A percentile compares a stretch with the other conserved stretches of the same genome.
Evolutionary conservation across 2,113 vertebrate genomes (phyloP).

Genomic region (Laticauda laticaudata): DNA sequence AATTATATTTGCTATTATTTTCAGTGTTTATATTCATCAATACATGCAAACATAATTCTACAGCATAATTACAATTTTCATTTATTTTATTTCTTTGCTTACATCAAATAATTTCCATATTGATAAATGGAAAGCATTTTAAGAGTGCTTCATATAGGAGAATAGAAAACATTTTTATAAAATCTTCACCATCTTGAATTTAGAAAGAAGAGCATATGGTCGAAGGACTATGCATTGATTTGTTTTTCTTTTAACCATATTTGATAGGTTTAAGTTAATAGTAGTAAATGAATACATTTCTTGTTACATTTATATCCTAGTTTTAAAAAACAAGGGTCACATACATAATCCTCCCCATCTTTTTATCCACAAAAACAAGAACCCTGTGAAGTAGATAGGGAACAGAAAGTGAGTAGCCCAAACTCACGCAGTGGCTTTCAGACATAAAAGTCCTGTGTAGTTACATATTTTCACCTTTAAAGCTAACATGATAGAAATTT

Average conservation of each 20-base stretch:
- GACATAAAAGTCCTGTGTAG: constrained; percentile 4
- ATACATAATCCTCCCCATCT: not conserved
- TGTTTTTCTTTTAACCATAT: not conserved
- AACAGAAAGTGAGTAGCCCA: not conserved
- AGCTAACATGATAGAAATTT: constrained; percentile 2
- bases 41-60: not conserved
- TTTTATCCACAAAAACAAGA: not conserved
- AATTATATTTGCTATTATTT: not conserved
- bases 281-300: not conserved
- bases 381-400: not conserved
- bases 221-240: not conserved
- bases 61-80: not conserved
- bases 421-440: not conserved
- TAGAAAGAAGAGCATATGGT: constrained; percentile 16
- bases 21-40: not conserved
- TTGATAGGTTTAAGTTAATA: not conserved
- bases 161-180: constrained; percentile 27
- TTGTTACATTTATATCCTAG: not conserved
- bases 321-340: not conserved
- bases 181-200: constrained; percentile 1
- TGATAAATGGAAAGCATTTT: not conserved
- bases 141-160: constrained; percentile 15
- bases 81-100: constrained; percentile 14
- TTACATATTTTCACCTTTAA: constrained; percentile 2
- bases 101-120: not conserved